phyloP scores from a whole-genome alignment of 1,140 invertebrate genomes.

The Wiebesia pumilae region DNA sequence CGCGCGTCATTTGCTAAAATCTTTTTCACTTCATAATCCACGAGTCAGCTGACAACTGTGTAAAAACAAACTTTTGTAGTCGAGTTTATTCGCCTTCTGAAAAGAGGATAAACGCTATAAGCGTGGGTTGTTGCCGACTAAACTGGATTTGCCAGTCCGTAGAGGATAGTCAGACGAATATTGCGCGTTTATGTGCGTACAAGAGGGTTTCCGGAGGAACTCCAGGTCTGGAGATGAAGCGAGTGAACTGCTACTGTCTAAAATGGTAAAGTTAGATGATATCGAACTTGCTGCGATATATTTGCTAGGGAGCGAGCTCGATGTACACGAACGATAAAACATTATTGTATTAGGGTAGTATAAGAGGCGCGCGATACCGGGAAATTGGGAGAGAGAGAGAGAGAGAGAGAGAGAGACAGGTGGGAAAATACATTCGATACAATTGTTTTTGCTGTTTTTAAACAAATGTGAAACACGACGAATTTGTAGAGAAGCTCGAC shows the following conservation, averaged over 20 bases:
- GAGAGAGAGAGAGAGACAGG: not conserved
- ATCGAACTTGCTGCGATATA: slow-evolving; percentile 43
- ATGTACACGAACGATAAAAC: slow-evolving; percentile 58
- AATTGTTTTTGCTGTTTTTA: not conserved
- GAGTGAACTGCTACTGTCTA: not conserved
- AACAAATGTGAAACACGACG: no score
- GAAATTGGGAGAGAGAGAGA: not conserved
- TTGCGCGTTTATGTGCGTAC: slow-evolving; percentile 23
- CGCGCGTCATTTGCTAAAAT: not conserved
- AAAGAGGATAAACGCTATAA: slow-evolving; percentile 21
- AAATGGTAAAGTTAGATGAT: slow-evolving; percentile 32
- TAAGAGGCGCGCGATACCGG: not conserved
- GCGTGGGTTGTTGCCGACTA: not conserved
- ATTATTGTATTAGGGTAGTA: slow-evolving; percentile 55
- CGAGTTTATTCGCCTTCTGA: not conserved
- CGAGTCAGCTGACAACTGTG: not conserved
- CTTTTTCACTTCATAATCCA: not conserved
- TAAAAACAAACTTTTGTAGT: slow-evolving; percentile 13
- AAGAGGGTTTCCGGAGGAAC: not conserved
- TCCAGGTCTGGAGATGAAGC: slow-evolving; percentile 26
- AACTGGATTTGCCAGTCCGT: not conserved
- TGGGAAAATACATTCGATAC: not conserved
- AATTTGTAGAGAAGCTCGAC: not conserved
- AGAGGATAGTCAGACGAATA: not conserved
- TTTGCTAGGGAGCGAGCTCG: slow-evolving; percentile 13